Conservation (phyloP, 1,140 invertebrate genomes). For the Catajapyx aquilonaris region DNA sequence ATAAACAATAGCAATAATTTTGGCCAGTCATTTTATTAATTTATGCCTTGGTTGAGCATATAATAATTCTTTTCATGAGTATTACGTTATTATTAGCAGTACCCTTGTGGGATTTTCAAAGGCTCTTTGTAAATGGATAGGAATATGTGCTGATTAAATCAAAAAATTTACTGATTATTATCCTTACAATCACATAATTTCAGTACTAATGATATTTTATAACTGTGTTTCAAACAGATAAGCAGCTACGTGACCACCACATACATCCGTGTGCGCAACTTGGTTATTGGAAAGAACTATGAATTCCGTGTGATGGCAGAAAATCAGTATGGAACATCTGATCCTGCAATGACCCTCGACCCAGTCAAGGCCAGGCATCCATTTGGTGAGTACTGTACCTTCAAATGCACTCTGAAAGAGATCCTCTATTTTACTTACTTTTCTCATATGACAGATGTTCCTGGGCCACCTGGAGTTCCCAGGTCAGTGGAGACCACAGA, state of each 20-base stretch:
- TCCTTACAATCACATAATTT: too few relatives aligned
- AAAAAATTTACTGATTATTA: too few relatives aligned
- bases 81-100: too few relatives aligned
- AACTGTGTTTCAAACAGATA: conserved; percentile 29
- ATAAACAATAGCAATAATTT: too few relatives aligned
- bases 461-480: conserved; percentile 72
- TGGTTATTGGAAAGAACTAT: conserved; percentile 75
- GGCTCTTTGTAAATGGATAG: too few relatives aligned
- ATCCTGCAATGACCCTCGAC: conserved; percentile 67
- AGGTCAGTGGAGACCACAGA: conserved; percentile 67
- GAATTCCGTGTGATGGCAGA: conserved; percentile 97
- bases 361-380: conserved; percentile 87
- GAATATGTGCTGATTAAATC: too few relatives aligned
- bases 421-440: conserved; percentile 5
- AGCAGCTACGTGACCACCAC: conserved; percentile 79
- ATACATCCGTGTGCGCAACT: conserved; percentile 70
- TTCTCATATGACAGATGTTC: conserved; percentile 36
- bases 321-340: conserved; percentile 87
- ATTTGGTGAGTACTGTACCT: conserved; percentile 37
- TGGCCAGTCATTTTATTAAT: too few relatives aligned
- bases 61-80: too few relatives aligned
- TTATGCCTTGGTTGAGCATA: too few relatives aligned
- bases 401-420: not conserved
- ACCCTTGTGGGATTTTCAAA: too few relatives aligned
- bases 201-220: too few relatives aligned